These are phyloP conservation scores for Nemapogon koenigi DNA, from an alignment of 2,888 invertebrate genomes.

Conservation along the genomic window DNA sequence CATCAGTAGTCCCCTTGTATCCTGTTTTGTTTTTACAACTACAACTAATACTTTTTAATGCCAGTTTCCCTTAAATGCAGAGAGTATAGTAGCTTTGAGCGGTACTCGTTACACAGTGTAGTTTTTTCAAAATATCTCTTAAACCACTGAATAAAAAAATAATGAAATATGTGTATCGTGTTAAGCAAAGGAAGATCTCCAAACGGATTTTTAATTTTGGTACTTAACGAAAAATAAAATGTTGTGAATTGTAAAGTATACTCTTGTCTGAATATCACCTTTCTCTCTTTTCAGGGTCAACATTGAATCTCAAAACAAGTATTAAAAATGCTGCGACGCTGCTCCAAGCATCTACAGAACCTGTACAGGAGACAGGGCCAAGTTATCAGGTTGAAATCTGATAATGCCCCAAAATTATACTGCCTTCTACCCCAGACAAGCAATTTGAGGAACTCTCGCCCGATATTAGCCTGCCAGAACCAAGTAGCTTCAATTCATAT, in stretches of 20 bases:
- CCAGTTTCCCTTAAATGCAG: too few relatives aligned
- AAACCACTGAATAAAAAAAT: too few relatives aligned
- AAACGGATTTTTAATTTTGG: not conserved
- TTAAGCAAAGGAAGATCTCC: not conserved
- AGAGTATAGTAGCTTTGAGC: too few relatives aligned
- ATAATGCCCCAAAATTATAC: constrained; percentile 37
- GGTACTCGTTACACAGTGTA: too few relatives aligned
- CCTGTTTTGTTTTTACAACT: too few relatives aligned
- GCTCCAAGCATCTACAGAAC: constrained; percentile 52
- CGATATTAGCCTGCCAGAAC: constrained; percentile 29
- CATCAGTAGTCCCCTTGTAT: too few relatives aligned
- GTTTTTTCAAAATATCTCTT: too few relatives aligned
- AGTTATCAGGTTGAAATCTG: constrained; percentile 37
- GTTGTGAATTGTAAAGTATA: not conserved
- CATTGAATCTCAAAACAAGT: constrained; percentile 20
- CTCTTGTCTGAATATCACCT: constrained; percentile 5
- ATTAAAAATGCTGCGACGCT: constrained; percentile 52
- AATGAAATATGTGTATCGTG: too few relatives aligned
- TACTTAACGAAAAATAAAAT: too few relatives aligned
- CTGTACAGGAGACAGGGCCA: constrained; percentile 55
- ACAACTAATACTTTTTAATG: too few relatives aligned
- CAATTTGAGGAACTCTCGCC: constrained; percentile 17
- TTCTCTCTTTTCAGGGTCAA: constrained; percentile 32
- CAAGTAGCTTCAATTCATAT: constrained; percentile 48
- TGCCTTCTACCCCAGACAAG: constrained; percentile 28